Evolutionary conservation across 2,888 invertebrate species (phyloP).

Genomic region (Andrena praecox): DNA sequence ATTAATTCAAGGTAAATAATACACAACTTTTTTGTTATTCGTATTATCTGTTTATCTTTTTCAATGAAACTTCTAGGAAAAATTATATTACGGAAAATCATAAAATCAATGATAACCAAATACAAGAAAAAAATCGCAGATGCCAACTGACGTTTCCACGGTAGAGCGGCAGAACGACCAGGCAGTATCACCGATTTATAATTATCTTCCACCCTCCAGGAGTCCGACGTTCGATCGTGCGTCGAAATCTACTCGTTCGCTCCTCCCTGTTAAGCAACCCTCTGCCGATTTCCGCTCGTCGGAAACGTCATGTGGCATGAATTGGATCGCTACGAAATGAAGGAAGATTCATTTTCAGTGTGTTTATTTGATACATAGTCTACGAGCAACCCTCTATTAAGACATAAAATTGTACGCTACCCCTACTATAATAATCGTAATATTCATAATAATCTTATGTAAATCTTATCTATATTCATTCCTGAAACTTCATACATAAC

Average conservation of each 20-base stretch:
- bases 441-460: too few species aligned
- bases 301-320: slow-evolving; percentile 84
- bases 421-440: too few species aligned
- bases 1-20: slow-evolving; percentile 23
- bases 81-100: not conserved
- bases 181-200: slow-evolving; percentile 74
- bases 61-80: not conserved
- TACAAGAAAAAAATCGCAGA: slow-evolving; percentile 67
- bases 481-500: too few species aligned
- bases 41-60: not conserved
- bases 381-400: slow-evolving; percentile 62
- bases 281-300: slow-evolving; percentile 78
- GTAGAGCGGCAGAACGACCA: slow-evolving; percentile 43
- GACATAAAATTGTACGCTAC: slow-evolving; percentile 37
- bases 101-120: not conserved
- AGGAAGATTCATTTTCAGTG: slow-evolving; percentile 77
- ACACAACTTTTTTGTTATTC: not conserved
- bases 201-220: slow-evolving; percentile 77
- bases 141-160: slow-evolving; percentile 62
- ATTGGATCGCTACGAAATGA: slow-evolving; percentile 80
- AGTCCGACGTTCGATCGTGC: slow-evolving; percentile 64
- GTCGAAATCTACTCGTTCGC: slow-evolving; percentile 46
- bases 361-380: slow-evolving; percentile 50
- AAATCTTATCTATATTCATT: too few species aligned
- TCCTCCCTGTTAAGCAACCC: slow-evolving; percentile 54